Evolutionary conservation across 2,797 vertebrate species (phyloP).

Genomic region (Pantherophis vulpinus): DNA sequence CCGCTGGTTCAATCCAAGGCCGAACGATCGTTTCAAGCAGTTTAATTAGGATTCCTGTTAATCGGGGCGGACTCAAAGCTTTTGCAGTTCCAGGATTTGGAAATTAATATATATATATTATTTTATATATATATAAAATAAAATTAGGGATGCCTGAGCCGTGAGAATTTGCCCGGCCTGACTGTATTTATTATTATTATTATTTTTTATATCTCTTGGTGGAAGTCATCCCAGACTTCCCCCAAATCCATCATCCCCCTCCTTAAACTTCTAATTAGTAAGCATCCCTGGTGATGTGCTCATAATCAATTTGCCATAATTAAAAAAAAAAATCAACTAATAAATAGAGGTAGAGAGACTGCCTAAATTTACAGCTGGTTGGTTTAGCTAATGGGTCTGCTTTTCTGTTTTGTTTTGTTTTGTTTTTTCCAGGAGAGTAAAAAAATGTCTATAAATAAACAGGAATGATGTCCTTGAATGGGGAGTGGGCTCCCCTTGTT

Average conservation of each 20-base stretch:
- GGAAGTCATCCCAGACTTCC: constrained; percentile 42
- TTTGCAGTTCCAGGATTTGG: background rate
- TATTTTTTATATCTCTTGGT: constrained; percentile 35
- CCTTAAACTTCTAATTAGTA: constrained; percentile 66
- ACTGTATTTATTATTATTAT: background rate
- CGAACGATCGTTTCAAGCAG: no score
- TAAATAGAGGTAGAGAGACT: constrained; percentile 54
- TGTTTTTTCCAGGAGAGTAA: accelerated
- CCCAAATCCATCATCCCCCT: constrained; percentile 52
- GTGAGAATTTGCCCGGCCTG: constrained; percentile 51
- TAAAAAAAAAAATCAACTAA: constrained; percentile 58
- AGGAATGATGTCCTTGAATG: background rate
- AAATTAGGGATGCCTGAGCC: background rate
- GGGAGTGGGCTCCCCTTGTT: background rate
- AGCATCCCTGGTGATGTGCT: constrained; percentile 60
- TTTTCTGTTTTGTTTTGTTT: background rate
- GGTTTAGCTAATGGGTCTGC: accelerated
- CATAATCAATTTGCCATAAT: constrained; percentile 62
- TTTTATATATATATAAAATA: no score
- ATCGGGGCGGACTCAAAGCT: background rate
- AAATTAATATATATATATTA: no score
- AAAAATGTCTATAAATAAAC: background rate
- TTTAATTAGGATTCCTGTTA: no score
- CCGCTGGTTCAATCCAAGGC: no score
- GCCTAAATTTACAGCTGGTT: background rate